Evolutionary conservation across 92 coral and sea anemone species (phyloP), one percentile per base, ranked within the genome.

Genomic region (Scolanthus callimorphus): DNA sequence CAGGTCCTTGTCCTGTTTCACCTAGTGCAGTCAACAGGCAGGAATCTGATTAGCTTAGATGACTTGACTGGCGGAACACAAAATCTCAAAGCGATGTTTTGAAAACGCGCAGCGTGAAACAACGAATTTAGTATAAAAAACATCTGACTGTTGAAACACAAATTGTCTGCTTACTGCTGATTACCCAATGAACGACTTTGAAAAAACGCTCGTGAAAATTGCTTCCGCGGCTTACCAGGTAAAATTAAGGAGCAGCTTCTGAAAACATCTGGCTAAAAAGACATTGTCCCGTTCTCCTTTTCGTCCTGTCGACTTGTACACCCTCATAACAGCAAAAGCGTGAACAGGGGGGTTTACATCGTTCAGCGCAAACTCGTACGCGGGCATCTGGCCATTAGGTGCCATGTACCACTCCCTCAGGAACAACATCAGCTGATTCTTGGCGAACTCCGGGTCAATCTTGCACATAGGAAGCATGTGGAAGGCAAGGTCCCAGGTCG

Each of bases 321-420:
- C 98, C 70, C 78, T 67, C 22, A 80, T 56, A 29, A 88, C 79
- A 11, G 98, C 98, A 49, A 85, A 69, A 0, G 98, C 98, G 51
- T 92, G 98, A 17, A 92, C 98, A 0, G 98, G 98, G 6, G 98
- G 98, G 79, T 92, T 92, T 25, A 92, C 98, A 65, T 92, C 98
- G 62, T 96, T 85, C 41, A 92, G 70, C 0, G 96, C 98, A 52
- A 92, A 92, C 73, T 92, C 98, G 58, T 91, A 91, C 3, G 97
- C 97, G 0, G 97, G 97, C 19, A 91, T 61, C 78, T 91, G 97
- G 20, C 97, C 97, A 28, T 91, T 91, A 0, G 97, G 97, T 2
- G 97, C 95, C 97, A 91, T 91, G 76, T 91, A 91, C 88, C 92
- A 83, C 60, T 91, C 97, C 3, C 90, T 85, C 17, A 87, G 84